These are phyloP conservation scores for Elmis aenea DNA, from an alignment of 2,888 invertebrate species.

Conservation along the genomic window DNA sequence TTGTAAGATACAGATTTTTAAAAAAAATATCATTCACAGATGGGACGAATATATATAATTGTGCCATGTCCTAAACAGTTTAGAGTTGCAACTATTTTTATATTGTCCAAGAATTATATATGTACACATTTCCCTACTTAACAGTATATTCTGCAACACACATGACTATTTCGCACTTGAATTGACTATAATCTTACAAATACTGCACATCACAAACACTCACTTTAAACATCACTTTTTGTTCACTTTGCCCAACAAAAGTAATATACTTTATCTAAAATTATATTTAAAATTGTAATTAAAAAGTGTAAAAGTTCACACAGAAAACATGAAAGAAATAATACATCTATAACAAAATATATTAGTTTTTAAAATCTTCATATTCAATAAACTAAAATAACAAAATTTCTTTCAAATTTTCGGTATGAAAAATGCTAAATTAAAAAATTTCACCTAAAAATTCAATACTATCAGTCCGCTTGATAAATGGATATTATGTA, in stretches of 20 bases:
- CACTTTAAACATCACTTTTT: conserved; percentile 2
- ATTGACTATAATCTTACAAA: conserved; percentile 20
- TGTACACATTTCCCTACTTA: conserved; percentile 21
- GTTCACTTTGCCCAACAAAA: not conserved
- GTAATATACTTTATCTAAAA: not conserved
- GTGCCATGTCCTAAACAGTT: conserved; percentile 14
- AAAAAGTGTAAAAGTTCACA: too few relatives aligned
- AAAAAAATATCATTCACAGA: not conserved
- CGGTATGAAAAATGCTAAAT: not conserved
- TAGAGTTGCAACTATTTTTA: conserved; percentile 10
- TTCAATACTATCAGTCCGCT: too few relatives aligned
- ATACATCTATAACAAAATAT: too few relatives aligned
- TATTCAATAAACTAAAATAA: not conserved
- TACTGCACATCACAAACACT: conserved; percentile 18
- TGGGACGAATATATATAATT: conserved; percentile 1
- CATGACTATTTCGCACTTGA: conserved; percentile 18
- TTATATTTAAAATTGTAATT: not conserved
- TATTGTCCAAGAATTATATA: conserved; percentile 16
- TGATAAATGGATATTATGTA: too few relatives aligned
- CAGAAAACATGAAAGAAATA: not conserved
- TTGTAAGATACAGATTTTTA: not conserved
- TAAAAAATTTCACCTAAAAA: not conserved
- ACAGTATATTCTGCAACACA: conserved; percentile 16
- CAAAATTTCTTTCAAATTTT: not conserved
- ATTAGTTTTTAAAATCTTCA: not conserved